phyloP scores from a whole-genome alignment of 2,113 vertebrate genomes.

The Rhinolophus sinicus region DNA sequence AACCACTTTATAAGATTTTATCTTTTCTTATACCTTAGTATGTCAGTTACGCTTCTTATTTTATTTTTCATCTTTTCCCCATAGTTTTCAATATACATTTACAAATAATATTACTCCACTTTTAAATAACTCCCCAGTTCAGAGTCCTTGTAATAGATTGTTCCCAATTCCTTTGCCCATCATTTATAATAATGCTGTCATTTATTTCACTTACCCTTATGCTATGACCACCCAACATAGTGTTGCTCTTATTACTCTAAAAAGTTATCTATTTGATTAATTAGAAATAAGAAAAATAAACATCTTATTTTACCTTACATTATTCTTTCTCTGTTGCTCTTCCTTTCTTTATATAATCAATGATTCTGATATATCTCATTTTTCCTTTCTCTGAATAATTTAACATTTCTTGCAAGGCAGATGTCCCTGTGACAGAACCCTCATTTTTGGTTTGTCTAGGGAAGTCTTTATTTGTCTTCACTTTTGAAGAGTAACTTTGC shows the following conservation, averaged over 20 bases:
- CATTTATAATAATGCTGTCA: not conserved
- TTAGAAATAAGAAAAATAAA: not conserved
- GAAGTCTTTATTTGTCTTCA: not conserved
- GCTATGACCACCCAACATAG: not conserved
- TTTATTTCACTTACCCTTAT: not conserved
- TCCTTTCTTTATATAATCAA: not conserved
- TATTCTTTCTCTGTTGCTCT: not conserved
- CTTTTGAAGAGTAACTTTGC: not conserved
- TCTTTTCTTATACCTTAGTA: not conserved
- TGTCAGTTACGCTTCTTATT: not conserved
- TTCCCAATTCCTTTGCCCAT: not conserved
- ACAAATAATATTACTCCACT: not conserved
- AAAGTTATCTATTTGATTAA: not conserved
- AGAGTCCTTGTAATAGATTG: not conserved
- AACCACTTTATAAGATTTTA: not conserved
- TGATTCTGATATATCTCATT: not conserved
- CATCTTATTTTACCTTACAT: not conserved
- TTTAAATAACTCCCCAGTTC: not conserved
- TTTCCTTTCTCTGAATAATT: not conserved
- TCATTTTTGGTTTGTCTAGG: not conserved
- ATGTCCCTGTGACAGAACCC: not conserved
- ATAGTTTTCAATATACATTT: not conserved
- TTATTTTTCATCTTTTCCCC: not conserved
- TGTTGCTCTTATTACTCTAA: not conserved
- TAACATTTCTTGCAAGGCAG: not conserved